Percentiles rank a stretch among this genome's conserved stretches.
These are phyloP conservation scores for Trididemnum miniatum DNA, from an alignment of 23 tunicate species.

Conservation along the genomic window DNA sequence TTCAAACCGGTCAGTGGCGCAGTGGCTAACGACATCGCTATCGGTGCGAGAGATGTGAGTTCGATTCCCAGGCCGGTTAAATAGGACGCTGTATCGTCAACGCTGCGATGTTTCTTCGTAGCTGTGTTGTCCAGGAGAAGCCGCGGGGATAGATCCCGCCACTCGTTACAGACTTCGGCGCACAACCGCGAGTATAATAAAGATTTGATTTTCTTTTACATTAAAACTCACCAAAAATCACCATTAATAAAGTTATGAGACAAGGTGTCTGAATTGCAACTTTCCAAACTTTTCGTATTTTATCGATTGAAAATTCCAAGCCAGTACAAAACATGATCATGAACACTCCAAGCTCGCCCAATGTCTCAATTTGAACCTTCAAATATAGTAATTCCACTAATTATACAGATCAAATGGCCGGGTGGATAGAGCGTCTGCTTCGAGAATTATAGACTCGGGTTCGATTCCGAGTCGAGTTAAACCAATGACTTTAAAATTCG, in stretches of 20 bases:
- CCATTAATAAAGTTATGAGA: slow-evolving; percentile 47
- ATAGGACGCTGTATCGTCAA: not conserved
- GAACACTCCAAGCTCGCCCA: slow-evolving; percentile 89
- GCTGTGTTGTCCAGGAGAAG: too few species aligned
- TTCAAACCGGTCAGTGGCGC: too few species aligned
- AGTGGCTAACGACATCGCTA: too few species aligned
- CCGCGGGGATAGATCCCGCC: not conserved
- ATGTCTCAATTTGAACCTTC: slow-evolving; percentile 77
- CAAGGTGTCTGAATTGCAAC: slow-evolving; percentile 67
- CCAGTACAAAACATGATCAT: slow-evolving; percentile 95
- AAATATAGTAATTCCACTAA: too few species aligned
- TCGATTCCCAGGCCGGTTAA: not conserved
- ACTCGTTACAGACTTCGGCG: not conserved
- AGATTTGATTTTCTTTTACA: not conserved
- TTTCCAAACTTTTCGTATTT: slow-evolving; percentile 75
- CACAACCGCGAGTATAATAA: not conserved
- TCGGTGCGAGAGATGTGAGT: too few species aligned
- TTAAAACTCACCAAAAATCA: slow-evolving; percentile 43
- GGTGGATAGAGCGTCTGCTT: too few species aligned
- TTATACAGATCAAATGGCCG: too few species aligned
- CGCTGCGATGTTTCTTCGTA: not conserved
- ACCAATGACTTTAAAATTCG: too few species aligned
- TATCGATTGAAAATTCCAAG: slow-evolving; percentile 77
- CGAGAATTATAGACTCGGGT: too few species aligned
- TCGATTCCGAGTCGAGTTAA: too few species aligned